Conservation (phyloP, 2,888 invertebrate species). For the Stenodema calcarata region DNA sequence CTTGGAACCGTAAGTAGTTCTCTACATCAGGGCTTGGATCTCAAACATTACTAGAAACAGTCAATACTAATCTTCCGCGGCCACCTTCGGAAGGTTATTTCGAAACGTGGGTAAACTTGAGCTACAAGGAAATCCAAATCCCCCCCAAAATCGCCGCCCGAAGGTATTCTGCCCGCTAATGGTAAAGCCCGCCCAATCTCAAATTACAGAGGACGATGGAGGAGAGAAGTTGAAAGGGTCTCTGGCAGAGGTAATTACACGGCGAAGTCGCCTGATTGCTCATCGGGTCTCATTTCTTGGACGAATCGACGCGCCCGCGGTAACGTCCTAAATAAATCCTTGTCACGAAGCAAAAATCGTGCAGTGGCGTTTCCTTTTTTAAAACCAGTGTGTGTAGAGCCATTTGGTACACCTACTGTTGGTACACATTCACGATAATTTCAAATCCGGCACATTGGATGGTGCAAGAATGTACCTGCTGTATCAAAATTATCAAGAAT, state of each 20-base stretch:
- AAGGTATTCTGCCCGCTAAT: neutral
- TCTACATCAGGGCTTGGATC: too few species aligned
- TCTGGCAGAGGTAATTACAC: neutral
- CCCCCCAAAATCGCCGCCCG: neutral
- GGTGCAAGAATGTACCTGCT: too few species aligned
- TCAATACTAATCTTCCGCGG: too few species aligned
- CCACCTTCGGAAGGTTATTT: too few species aligned
- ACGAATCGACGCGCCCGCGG: neutral
- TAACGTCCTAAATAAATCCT: neutral
- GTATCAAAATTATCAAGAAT: too few species aligned
- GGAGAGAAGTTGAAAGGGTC: neutral
- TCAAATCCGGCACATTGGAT: too few species aligned
- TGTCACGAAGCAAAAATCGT: neutral
- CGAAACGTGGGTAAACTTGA: neutral
- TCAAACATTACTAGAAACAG: too few species aligned
- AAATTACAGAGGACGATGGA: neutral
- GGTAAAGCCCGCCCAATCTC: neutral
- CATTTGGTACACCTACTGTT: too few species aligned
- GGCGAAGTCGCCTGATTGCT: neutral
- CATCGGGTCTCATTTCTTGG: neutral
- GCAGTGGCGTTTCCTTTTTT: neutral
- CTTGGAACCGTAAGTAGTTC: too few species aligned
- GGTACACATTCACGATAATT: too few species aligned
- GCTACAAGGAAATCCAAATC: neutral
- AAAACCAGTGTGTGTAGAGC: too few species aligned